phyloP scores from a whole-genome alignment of 1,140 invertebrate genomes.

The Drosophila nannoptera region DNA sequence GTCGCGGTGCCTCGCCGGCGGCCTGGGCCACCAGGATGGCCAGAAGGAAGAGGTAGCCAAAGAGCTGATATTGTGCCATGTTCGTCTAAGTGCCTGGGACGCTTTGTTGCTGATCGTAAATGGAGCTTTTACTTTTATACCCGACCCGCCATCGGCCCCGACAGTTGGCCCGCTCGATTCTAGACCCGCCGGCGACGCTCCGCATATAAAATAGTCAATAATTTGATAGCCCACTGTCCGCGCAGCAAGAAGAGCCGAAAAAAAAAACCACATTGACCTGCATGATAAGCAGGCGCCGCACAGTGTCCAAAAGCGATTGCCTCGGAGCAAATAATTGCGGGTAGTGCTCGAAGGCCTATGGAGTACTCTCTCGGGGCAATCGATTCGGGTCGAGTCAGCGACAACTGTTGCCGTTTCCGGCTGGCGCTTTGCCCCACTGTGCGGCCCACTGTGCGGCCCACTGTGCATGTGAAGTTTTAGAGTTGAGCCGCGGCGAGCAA shows the following conservation, averaged over 20 bases:
- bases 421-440: not conserved
- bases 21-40: constrained; percentile 48
- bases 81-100: constrained; percentile 52
- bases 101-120: constrained; percentile 55
- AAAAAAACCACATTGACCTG: constrained; percentile 51
- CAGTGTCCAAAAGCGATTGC: constrained; percentile 33
- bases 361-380: no score
- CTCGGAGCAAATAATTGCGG: not conserved
- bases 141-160: constrained; percentile 13
- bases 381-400: no score
- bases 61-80: constrained; percentile 63
- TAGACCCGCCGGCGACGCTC: constrained; percentile 46
- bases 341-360: no score
- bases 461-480: constrained; percentile 27
- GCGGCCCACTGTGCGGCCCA: not conserved
- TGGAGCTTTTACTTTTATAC: constrained; percentile 65
- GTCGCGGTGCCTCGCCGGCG: constrained; percentile 38
- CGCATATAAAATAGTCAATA: constrained; percentile 62
- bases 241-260: constrained; percentile 14
- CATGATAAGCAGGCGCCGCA: constrained; percentile 62
- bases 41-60: constrained; percentile 53
- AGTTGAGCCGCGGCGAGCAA: constrained; percentile 33
- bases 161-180: constrained; percentile 40
- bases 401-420: no score
- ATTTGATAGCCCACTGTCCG: constrained; percentile 33